Evolutionary conservation across 2,113 vertebrate species (phyloP).

Genomic region (Hyaena hyaena): DNA sequence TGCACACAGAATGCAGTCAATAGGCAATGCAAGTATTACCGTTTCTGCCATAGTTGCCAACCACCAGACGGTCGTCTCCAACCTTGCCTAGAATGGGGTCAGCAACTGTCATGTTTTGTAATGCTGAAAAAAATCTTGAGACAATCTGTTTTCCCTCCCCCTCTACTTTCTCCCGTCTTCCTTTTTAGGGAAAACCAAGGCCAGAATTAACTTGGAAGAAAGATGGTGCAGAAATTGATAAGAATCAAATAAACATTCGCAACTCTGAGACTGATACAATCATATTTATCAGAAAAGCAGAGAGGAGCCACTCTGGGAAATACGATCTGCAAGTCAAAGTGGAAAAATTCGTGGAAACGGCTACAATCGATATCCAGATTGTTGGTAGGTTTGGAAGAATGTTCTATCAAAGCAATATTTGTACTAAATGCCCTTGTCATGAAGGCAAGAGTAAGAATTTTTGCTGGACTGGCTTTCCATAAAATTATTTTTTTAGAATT

Average conservation of each 20-base stretch:
- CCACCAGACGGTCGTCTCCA: background rate
- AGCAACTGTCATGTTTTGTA: background rate
- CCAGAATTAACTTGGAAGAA: conserved; percentile 96
- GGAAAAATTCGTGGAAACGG: conserved; percentile 93
- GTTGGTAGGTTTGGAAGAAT: conserved; percentile 89
- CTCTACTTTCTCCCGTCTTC: background rate
- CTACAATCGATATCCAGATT: conserved; percentile 94
- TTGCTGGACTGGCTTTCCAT: background rate
- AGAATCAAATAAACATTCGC: conserved; percentile 95
- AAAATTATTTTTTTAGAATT: background rate
- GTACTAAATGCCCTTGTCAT: background rate
- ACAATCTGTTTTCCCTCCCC: background rate
- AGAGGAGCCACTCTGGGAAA: conserved; percentile 95
- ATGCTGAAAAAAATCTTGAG: background rate
- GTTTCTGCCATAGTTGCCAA: background rate
- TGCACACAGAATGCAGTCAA: background rate
- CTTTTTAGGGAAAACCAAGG: conserved; percentile 93
- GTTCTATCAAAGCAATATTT: background rate
- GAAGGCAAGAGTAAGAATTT: background rate
- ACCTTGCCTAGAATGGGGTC: background rate
- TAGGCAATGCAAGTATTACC: background rate
- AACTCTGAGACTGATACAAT: conserved; percentile 97
- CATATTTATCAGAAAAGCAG: conserved; percentile 97
- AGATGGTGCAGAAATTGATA: conserved; percentile 92
- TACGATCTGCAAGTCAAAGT: conserved; percentile 96